Evolutionary conservation across 2,113 vertebrate genomes (phyloP).

Genomic region (Pantherophis guttatus): DNA sequence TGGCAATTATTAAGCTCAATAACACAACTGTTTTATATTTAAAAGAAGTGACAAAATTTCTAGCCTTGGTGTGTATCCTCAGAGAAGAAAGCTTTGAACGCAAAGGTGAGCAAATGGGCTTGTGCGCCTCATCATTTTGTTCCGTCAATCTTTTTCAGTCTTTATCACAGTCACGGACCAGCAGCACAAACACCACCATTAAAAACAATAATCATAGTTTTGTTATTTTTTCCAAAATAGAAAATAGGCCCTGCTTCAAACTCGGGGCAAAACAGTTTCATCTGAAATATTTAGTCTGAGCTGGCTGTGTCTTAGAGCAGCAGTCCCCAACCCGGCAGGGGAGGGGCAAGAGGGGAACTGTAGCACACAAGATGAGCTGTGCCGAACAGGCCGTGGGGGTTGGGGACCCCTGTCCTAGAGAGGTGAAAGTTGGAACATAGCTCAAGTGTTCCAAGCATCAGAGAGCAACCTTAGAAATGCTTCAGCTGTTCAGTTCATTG

Average conservation of each 20-base stretch:
- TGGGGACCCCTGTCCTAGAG: neutral
- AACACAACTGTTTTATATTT: conserved; percentile 99
- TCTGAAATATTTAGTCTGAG: neutral
- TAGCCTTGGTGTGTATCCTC: conserved; percentile 97
- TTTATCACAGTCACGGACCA: neutral
- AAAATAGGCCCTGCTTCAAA: neutral
- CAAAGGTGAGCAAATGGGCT: conserved; percentile 81
- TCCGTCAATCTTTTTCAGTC: too few relatives aligned
- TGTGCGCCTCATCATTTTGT: too few relatives aligned
- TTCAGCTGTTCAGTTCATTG: too few relatives aligned
- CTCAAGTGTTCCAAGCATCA: neutral
- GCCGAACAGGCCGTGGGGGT: too few relatives aligned
- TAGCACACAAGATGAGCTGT: too few relatives aligned
- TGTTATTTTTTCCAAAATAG: neutral
- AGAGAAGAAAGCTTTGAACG: conserved; percentile 98
- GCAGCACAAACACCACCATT: neutral
- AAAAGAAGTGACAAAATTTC: conserved; percentile 98
- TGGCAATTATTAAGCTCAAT: conserved; percentile 99
- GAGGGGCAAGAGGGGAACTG: too few relatives aligned
- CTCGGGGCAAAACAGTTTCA: neutral
- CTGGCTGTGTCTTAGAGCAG: neutral
- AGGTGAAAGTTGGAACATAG: neutral
- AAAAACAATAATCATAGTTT: too few relatives aligned
- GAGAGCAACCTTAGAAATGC: neutral
- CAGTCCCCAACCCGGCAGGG: too few relatives aligned